Base-by-base conservation (phyloP, 2,113 vertebrate genomes). In the Nibea coibor region DNA sequence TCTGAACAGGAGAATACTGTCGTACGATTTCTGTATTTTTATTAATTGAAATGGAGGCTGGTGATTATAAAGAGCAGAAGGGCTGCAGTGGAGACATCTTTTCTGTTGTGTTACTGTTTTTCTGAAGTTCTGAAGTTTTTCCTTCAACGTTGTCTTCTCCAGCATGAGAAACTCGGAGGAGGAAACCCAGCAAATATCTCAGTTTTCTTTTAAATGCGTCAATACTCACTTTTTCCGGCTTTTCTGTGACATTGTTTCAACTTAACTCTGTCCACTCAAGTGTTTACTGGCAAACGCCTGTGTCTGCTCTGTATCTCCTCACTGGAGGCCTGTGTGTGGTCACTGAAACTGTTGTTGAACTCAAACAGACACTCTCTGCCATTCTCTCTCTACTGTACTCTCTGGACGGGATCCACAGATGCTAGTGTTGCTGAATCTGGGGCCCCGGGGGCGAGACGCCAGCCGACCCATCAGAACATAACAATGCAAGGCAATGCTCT, bases 401-500 rank as follows among this genome's bases (percentile, higher is more conserved):
- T 63, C 63, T 75, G 80, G 83, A 86, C 48, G 24, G 45, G 79
- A 80, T 81, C 78, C 81, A 79, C 61, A 71, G 81, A 85, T 82
- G 86, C 75, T 76, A 75, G 63, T 82, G 78, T 72, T 78, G 76
- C 81, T 83, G 70, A 59, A 76, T 74, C 75, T 20, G 9, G 56
- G 56, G 61, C 78, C 65, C 65, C 11, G 22, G 70, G 70, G 75
- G 87, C 54, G 17, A 84, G 86, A 86, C 62, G 86, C 84, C 77
- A 81, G 72, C 56, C 58, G 20, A 76, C 69, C 83, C 75, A 81
- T 24, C 86, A 76, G 75, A 53, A 75, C 76, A 66, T 64, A 88
- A 87, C 89, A 89, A 88, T 90, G 65, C 69, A 28, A 63, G 54
- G 84, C 85, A 80, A 64, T 65, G 65, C 86, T 87, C 63, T 6